Conservation (phyloP, 2,797 vertebrate species). For the Antennarius maculatus region DNA sequence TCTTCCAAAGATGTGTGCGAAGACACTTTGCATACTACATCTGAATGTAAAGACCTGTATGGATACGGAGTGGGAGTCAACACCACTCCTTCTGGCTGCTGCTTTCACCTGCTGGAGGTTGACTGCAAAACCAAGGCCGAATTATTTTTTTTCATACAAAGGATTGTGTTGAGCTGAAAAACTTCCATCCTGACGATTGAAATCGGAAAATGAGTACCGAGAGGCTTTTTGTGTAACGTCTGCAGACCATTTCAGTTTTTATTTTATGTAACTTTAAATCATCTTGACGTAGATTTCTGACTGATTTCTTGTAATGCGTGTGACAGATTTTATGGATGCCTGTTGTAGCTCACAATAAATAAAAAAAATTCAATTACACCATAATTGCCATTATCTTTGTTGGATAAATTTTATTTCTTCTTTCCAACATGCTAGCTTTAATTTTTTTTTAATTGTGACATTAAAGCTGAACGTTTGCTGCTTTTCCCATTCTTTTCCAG, state of each 20-base stretch:
- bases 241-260: slow-evolving; percentile 50
- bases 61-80: slow-evolving; percentile 37
- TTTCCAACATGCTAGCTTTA: slow-evolving; percentile 3
- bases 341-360: neutral
- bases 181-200: slow-evolving; percentile 41
- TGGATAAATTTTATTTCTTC: neutral
- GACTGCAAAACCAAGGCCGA: slow-evolving; percentile 40
- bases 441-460: slow-evolving; percentile 10
- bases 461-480: neutral
- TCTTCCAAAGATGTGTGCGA: slow-evolving; percentile 34
- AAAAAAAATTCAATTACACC: neutral
- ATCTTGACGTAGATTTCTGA: neutral
- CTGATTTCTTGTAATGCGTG: neutral
- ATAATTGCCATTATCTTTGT: neutral
- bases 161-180: slow-evolving; percentile 18
- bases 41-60: slow-evolving; percentile 4
- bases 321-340: neutral
- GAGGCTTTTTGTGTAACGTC: slow-evolving; percentile 41
- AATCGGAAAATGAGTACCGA: slow-evolving; percentile 57
- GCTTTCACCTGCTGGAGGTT: slow-evolving; percentile 60
- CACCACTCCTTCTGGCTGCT: slow-evolving; percentile 46
- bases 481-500: neutral
- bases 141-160: slow-evolving; percentile 24
- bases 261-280: slow-evolving; percentile 28
- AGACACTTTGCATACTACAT: slow-evolving; percentile 62